Evolutionary conservation across 2,113 vertebrate species (phyloP).

Genomic region (Ctenomys sociabilis): DNA sequence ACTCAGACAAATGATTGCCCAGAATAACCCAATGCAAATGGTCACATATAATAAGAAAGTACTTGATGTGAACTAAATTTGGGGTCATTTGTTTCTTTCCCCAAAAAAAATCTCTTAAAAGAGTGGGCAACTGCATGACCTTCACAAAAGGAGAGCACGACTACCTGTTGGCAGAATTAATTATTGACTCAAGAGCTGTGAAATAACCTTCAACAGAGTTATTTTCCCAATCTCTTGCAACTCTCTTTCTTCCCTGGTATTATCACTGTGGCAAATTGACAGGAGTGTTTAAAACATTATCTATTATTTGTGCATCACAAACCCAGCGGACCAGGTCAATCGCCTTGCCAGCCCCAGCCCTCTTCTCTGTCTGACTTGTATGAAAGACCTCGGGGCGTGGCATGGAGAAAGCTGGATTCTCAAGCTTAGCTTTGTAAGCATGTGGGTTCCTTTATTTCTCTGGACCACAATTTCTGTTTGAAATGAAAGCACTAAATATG

Average conservation of each 20-base stretch:
- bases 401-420: not conserved
- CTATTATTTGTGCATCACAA: constrained; percentile 74
- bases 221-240: constrained; percentile 67
- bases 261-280: constrained; percentile 67
- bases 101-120: constrained; percentile 66
- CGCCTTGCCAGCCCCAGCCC: constrained; percentile 36
- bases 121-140: constrained; percentile 51
- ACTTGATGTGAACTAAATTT: constrained; percentile 20
- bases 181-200: constrained; percentile 74
- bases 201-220: constrained; percentile 67
- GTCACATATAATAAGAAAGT: not conserved
- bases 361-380: constrained; percentile 4
- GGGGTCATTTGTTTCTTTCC: constrained; percentile 57
- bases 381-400: not conserved
- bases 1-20: not conserved
- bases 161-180: constrained; percentile 75
- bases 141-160: constrained; percentile 62
- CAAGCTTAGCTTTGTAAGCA: not conserved
- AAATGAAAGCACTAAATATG: not conserved
- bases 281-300: constrained; percentile 70
- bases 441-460: not conserved
- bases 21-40: constrained; percentile 16
- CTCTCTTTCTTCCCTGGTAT: constrained; percentile 53
- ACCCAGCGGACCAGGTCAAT: constrained; percentile 49
- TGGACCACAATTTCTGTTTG: not conserved